Evolutionary conservation across 1,140 invertebrate genomes (phyloP).

Genomic region (Leptoteleia sp.): DNA sequence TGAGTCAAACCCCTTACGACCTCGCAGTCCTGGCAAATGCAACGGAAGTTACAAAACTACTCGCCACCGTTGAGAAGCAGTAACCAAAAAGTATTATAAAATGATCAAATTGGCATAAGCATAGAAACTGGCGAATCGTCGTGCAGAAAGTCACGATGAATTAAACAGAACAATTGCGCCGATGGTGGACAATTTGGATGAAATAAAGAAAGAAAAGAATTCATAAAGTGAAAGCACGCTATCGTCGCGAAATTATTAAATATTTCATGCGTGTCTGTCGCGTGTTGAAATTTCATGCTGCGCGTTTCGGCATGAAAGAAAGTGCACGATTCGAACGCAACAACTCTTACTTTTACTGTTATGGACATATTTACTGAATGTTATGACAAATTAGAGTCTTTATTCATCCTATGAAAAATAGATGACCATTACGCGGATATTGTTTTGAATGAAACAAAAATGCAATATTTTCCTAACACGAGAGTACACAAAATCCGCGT

Average conservation of each 20-base stretch:
- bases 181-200: constrained; percentile 3
- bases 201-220: constrained; percentile 1
- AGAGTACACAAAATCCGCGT: no score
- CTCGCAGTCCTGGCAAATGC: no score
- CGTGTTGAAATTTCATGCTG: constrained; percentile 57
- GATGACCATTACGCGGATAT: no score
- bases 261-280: constrained; percentile 60
- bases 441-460: no score
- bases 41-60: no score
- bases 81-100: constrained; percentile 19
- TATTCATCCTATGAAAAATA: neutral
- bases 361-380: no score
- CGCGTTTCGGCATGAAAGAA: constrained; percentile 56
- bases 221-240: constrained; percentile 31
- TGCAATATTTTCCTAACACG: no score
- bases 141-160: constrained; percentile 6
- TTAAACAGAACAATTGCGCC: constrained; percentile 21
- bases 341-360: constrained; percentile 64
- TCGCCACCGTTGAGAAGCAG: constrained; percentile 19
- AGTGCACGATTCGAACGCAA: constrained; percentile 47
- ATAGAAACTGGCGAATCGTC: neutral
- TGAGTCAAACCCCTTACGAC: no score
- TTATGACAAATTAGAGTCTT: constrained; percentile 29
- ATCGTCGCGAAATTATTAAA: constrained; percentile 42
- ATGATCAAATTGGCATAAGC: no score